Base-by-base conservation (phyloP, 2,888 invertebrate genomes). In the Trichogramma dendrolimi region DNA sequence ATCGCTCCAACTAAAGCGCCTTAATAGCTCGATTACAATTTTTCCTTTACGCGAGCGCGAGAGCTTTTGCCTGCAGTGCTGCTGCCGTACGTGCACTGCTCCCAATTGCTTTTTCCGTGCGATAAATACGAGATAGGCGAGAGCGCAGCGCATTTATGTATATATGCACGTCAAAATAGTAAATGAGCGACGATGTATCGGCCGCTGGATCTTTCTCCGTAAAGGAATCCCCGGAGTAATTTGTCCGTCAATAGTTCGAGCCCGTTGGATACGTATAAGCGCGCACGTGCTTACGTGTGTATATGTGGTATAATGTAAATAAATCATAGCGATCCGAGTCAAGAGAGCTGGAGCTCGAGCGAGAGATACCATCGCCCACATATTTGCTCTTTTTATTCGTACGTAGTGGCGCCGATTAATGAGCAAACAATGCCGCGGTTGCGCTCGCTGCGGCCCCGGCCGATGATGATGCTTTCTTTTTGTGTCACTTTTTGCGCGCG, bases 171-270 rank as follows among this genome's bases (percentile, higher is more conserved):
- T 27, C 27, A 27, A 27, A 27, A 27, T 27, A 27, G 27, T 27
- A 27, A 27, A 27, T 27, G 27, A 27, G 27, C 27, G 27, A 27
- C 27, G 27, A 27, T 27, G 27, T 27, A 27, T 27, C 27, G 27
- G 54, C 52, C 55, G 55, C 27, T 27, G 48, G 53, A 62, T 65
- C 61, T 58, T 65, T 65, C 65, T 63, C 53, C 63, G 65, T 63
- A 65, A 59, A 60, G 60, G 63, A 66, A 66, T 66, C 63, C 61
- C 63, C 8, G 61, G 57, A 63, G 65, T 61, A 66, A 66, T 66
- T 66, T 66, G 65, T 66, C 65, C 57, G 65, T 65, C 61, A 63
- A 63, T 66, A 66, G 63, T 63, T 63, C 63, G 63, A 63, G 63
- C 63, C 59, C 49, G 53, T 58, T 62, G 62, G 27, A 27, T 27